Evolutionary conservation across 2,888 invertebrate species (phyloP), one percentile per base, ranked within the genome.

Genomic region (Acholoe squamosa): DNA sequence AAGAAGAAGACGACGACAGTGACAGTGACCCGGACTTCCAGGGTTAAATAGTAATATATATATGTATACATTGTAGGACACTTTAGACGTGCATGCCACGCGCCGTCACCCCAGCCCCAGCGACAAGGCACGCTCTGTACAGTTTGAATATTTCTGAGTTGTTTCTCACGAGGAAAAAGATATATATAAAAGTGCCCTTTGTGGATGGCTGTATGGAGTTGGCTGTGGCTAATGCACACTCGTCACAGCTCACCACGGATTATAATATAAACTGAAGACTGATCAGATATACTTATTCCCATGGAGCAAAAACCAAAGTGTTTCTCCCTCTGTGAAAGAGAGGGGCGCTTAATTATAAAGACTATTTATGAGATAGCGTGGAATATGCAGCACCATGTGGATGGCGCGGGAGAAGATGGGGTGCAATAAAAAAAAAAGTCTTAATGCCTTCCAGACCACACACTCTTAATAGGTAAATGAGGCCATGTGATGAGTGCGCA

Each of bases 1-100:
- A 94, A 89, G 94, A 94, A 86, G 93, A 93, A 93, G 91, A 94
- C 77, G 92, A 92, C 89, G 94, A 95, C 91, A 94, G 94, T 56
- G 95, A 95, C 90, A 92, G 92, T 89, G 93, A 93, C 89, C 91
- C 91, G 52, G 91, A 91, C 80, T 91, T 91, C 67, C 34, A 31
- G 88, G 56, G 71, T 7, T 89, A 89, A 67, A 33, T 76, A 54
- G 34, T 54, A 43, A 14, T n/a, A 22, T 28, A 33, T 16, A n/a
- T 7, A n/a, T n/a, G n/a, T n/a, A n/a, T n/a, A n/a, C n/a, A n/a
- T n/a, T n/a, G n/a, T 86, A 52, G 56, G 86, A 52, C 25, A 86
- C 52, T 25, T n/a, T 31, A 31, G 28, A 56, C 52, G 52, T 14
- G 25, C 16, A 86, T 3, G 33, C 54, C 43, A 43, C 10, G 43